These are phyloP conservation scores for Halcyon smyrnensis DNA, from an alignment of 2,797 vertebrate species.

Conservation along the genomic window DNA sequence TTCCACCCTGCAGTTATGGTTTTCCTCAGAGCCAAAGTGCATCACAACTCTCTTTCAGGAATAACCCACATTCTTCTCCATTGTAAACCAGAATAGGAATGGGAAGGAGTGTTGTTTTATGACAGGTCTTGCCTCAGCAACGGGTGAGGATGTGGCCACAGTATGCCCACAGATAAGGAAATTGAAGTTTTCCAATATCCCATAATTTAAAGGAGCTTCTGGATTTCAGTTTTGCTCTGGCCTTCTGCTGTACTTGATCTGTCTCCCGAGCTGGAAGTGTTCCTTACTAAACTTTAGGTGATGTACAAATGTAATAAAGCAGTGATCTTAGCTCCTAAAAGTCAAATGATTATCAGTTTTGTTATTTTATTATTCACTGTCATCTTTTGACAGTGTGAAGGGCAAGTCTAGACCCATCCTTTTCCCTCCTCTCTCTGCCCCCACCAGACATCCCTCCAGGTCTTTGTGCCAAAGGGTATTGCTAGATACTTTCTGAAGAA, in stretches of 20 bases:
- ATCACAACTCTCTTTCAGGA: background rate
- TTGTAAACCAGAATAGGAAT: background rate
- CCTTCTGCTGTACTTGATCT: background rate
- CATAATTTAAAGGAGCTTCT: background rate
- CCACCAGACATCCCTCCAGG: background rate
- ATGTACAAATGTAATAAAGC: background rate
- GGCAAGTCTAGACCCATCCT: background rate
- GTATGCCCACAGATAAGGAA: background rate
- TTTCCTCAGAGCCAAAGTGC: background rate
- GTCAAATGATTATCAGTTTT: background rate
- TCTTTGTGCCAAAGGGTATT: background rate
- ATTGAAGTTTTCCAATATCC: background rate
- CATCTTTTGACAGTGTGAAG: background rate
- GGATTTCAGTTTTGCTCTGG: background rate
- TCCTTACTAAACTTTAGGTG: background rate
- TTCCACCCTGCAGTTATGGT: background rate
- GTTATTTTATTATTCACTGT: background rate
- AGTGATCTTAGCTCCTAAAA: background rate
- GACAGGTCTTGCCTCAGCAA: background rate
- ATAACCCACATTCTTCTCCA: background rate
- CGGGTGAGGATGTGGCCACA: background rate
- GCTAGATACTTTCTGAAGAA: background rate
- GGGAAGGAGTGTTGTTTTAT: background rate
- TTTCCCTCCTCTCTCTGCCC: background rate
- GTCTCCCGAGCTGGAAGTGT: background rate